Conservation (phyloP, 2,113 vertebrate species). For the Semnornis frantzii region DNA sequence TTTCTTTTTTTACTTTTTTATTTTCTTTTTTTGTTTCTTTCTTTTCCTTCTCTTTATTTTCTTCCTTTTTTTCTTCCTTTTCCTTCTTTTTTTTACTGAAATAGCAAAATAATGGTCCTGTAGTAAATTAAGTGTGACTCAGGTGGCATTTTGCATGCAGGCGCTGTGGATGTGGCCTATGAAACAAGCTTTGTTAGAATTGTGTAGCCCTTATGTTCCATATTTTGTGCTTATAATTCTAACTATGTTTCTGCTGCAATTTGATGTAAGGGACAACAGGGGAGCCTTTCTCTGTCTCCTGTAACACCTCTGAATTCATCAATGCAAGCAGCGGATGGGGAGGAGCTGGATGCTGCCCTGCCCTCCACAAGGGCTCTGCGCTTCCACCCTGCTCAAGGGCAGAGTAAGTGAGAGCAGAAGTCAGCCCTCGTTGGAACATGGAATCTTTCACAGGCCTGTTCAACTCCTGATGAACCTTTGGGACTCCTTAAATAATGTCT, state of each 20-base stretch:
- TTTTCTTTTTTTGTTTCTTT: too few relatives aligned
- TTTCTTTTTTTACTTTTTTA: too few relatives aligned
- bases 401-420: not conserved
- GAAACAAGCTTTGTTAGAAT: constrained; percentile 66
- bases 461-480: not conserved
- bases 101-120: constrained; percentile 48
- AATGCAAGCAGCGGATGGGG: not conserved
- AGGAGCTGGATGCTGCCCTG: not conserved
- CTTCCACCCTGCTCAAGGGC: not conserved
- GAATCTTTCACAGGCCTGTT: not conserved
- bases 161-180: constrained; percentile 24
- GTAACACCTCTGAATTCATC: constrained; percentile 37
- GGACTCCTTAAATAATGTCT: not conserved
- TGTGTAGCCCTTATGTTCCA: constrained; percentile 55
- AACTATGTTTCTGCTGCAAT: constrained; percentile 32
- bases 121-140: constrained; percentile 65
- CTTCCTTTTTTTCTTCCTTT: too few relatives aligned
- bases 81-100: not conserved
- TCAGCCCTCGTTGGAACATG: not conserved
- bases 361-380: not conserved
- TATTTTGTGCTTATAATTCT: constrained; percentile 1
- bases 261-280: constrained; percentile 48
- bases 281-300: constrained; percentile 43
- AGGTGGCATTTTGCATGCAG: constrained; percentile 24
- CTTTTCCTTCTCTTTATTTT: too few relatives aligned